phyloP scores from a whole-genome alignment of 64 coral and sea anemone genomes.

The Trachythela sp. region DNA sequence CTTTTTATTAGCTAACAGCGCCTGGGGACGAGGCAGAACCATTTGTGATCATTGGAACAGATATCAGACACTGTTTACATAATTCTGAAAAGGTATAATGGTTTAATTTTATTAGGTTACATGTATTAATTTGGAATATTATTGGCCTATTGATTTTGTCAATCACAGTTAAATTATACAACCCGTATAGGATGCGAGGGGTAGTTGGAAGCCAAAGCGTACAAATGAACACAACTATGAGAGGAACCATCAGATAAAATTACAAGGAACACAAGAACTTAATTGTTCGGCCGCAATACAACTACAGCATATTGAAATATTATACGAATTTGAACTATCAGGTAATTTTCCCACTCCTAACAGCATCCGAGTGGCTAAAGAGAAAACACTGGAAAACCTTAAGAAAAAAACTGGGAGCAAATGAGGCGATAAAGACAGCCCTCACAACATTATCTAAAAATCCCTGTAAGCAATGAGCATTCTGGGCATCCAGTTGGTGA shows the following conservation, averaged over 20 bases:
- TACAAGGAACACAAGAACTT: constrained; percentile 33
- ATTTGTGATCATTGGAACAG: background rate
- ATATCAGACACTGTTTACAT: background rate
- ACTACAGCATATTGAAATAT: constrained; percentile 11
- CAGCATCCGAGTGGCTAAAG: background rate
- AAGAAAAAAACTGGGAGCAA: background rate
- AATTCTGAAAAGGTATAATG: background rate
- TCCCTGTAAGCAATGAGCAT: constrained; percentile 25
- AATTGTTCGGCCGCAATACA: background rate
- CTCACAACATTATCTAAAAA: constrained; percentile 19
- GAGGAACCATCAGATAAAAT: background rate
- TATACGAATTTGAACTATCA: background rate
- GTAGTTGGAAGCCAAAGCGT: background rate
- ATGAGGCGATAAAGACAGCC: background rate
- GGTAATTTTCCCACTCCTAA: background rate
- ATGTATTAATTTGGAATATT: background rate
- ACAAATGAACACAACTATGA: background rate
- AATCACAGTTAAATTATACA: too few species aligned
- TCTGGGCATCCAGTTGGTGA: constrained; percentile 33
- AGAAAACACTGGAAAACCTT: background rate
- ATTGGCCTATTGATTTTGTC: too few species aligned
- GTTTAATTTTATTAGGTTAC: too few species aligned
- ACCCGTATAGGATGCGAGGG: background rate
- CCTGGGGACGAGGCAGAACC: too few species aligned
- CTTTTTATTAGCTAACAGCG: too few species aligned